These are phyloP conservation scores for Automeris io DNA, from an alignment of 2,888 invertebrate genomes.

Conservation along the genomic window DNA sequence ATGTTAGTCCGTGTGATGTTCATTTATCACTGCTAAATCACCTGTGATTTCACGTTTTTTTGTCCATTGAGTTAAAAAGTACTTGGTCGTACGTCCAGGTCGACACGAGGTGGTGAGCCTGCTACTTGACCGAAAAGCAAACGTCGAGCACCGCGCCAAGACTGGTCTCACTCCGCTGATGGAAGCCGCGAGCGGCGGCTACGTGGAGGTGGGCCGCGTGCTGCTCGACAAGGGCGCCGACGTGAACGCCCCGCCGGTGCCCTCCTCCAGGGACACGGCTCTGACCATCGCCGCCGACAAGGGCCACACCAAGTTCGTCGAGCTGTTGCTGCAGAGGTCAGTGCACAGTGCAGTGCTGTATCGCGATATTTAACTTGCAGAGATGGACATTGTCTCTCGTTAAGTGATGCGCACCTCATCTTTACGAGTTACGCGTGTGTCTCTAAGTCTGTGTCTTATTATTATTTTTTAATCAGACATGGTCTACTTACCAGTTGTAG, in stretches of 20 bases:
- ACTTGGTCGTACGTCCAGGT: no score
- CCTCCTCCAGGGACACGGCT: conserved; percentile 98
- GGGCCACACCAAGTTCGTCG: conserved; percentile 96
- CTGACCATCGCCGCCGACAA: conserved; percentile 99
- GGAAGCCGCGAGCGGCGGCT: conserved; percentile 99
- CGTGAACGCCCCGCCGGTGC: conserved; percentile 98
- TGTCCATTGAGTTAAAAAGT: no score
- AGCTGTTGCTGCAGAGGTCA: conserved; percentile 81
- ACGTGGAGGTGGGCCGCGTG: conserved; percentile 98
- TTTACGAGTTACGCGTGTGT: no score
- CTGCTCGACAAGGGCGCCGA: conserved; percentile 97
- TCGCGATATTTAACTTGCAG: no score
- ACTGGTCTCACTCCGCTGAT: conserved; percentile 98
- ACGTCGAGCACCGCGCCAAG: conserved; percentile 99
- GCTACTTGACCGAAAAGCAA: conserved; percentile 96
- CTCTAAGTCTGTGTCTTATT: no score
- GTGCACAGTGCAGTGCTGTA: not conserved
- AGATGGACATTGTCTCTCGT: no score
- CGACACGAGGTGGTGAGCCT: conserved; percentile 98
- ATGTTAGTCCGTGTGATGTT: no score
- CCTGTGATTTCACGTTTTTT: no score
- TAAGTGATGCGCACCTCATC: no score
- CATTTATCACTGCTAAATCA: no score
- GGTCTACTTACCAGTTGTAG: no score
- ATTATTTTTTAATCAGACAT: no score